Base-by-base conservation (phyloP, 1,140 invertebrate genomes). In the Calephelis virginiensis region DNA sequence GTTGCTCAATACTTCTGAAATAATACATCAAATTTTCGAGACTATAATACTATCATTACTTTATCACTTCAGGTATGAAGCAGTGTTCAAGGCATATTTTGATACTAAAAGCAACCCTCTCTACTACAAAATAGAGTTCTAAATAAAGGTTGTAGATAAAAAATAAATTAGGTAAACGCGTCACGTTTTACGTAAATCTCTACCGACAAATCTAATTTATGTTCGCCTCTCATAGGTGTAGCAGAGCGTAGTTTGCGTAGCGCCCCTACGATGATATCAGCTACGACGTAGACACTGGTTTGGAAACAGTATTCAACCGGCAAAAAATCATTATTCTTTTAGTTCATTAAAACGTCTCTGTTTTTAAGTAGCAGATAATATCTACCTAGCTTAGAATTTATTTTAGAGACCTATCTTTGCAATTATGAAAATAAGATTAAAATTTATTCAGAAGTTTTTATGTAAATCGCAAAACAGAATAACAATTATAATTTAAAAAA, bases 141-240 rank as follows among this genome's bases (percentile, higher is more conserved):
- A 37, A 53, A 53, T 8, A 53, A 53, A 53, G 11, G 10, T 14
- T 5, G 5, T 53, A 10, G 11, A 53, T 53, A 28, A 53, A 53
- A 53, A 53, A 53, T 53, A 17, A 53, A 53, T 53, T 53, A 14
- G 14, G 14, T 10, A 53, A 53, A 13, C 49, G 14, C 14, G 49
- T 53, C 49, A 53, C 49, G 49, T 53, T 53, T 17, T 17, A 53
- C 49, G 8, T 53, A 53, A 53, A 53, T 53, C 49, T 17, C 13
- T 53, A 53, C 17, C 17, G 49, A 53, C 49, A 53, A 53, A 28
- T 53, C 49, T 53, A 53, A 53, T 53, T 53, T 53, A 53, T 53
- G 49, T 53, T 53, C 17, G 13, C 7, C 13, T 10, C 9, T 28
- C 50, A 53, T 53, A 14, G 49, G 49, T 50, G 17, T 53, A 14